phyloP scores from a whole-genome alignment of 2,888 invertebrate genomes.

The Ophion obscuratus region DNA sequence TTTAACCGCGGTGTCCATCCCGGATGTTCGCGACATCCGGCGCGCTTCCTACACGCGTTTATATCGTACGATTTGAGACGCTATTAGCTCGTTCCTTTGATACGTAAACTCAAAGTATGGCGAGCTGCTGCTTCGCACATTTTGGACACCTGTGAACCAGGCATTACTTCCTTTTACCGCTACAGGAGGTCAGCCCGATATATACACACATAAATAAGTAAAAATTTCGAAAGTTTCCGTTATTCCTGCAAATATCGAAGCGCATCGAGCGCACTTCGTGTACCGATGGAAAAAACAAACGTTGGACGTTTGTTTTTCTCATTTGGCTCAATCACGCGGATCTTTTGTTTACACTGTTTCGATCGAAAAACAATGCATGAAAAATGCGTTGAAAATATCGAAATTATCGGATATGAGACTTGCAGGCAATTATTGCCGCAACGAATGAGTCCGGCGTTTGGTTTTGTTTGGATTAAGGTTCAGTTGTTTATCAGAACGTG shows the following conservation, averaged over 20 bases:
- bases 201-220: not conserved
- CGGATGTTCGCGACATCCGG: not conserved
- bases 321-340: slow-evolving; percentile 44
- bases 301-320: slow-evolving; percentile 11
- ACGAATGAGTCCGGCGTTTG: too few species aligned
- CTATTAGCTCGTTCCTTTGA: not conserved
- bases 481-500: too few species aligned
- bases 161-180: slow-evolving; percentile 37
- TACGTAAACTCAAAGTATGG: not conserved
- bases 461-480: too few species aligned
- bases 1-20: not conserved
- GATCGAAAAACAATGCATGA: not conserved
- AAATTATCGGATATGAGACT: too few species aligned
- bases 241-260: too few species aligned
- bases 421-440: too few species aligned
- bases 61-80: not conserved
- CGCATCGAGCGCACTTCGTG: too few species aligned
- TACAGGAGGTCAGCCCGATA: slow-evolving; percentile 51
- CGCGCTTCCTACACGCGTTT: not conserved
- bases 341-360: slow-evolving; percentile 55
- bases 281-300: too few species aligned
- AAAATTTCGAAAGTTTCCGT: too few species aligned
- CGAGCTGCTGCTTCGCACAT: slow-evolving; percentile 29
- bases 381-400: too few species aligned
- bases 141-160: slow-evolving; percentile 66